These are phyloP conservation scores for Eristalis intricaria DNA, from an alignment of 2,888 invertebrate genomes.

Conservation along the genomic window DNA sequence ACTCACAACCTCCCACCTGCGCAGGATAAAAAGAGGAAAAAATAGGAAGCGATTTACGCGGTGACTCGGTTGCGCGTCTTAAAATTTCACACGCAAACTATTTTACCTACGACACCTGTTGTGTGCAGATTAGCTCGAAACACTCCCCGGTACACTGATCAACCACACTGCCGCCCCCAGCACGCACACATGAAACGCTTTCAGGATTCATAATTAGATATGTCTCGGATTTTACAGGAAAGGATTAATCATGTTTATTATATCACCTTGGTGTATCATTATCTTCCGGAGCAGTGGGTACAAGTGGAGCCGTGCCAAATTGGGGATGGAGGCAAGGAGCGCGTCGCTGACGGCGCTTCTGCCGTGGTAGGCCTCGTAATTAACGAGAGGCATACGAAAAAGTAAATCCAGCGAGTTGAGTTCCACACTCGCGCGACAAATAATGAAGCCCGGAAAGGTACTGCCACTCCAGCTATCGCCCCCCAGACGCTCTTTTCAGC, in stretches of 20 bases:
- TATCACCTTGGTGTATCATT: constrained; percentile 62
- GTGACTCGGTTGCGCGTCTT: neutral
- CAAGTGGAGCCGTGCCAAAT: neutral
- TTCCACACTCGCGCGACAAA: constrained; percentile 25
- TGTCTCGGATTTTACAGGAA: constrained; percentile 50
- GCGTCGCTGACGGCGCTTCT: neutral
- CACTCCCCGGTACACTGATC: too few relatives aligned
- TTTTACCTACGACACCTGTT: constrained; percentile 54
- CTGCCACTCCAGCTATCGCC: neutral
- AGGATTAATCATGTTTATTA: constrained; percentile 69
- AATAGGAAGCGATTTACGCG: neutral
- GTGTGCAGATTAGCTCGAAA: constrained; percentile 27
- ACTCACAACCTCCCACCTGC: neutral
- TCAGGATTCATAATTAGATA: constrained; percentile 58
- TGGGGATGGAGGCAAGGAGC: neutral
- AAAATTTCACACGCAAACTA: constrained; percentile 26
- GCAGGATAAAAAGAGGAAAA: neutral
- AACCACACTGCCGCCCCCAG: neutral
- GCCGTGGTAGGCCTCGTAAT: constrained; percentile 33
- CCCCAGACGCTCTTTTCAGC: neutral
- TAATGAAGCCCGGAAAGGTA: constrained; percentile 28
- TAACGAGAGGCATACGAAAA: constrained; percentile 42
- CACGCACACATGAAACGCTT: constrained; percentile 14
- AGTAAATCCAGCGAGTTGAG: neutral
- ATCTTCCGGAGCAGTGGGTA: constrained; percentile 17